These are phyloP conservation scores for Melitaea athalia DNA, from an alignment of 2,888 invertebrate genomes.

Conservation along the genomic window DNA sequence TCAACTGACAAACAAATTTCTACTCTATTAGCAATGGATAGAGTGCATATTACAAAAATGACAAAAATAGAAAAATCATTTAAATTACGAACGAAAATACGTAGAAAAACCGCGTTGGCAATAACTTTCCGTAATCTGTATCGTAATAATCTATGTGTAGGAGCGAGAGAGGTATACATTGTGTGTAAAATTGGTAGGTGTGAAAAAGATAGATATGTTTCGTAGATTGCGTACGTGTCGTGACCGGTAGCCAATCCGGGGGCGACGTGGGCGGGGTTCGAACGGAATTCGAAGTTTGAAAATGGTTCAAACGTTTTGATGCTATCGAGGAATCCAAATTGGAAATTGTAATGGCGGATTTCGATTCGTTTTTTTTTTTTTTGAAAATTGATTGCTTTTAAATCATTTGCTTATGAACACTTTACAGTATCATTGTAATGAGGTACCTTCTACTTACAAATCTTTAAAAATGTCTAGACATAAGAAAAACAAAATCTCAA, in stretches of 20 bases:
- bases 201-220: constrained; percentile 59
- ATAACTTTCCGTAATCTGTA: constrained; percentile 71
- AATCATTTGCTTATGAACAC: not conserved
- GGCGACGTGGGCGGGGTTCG: constrained; percentile 59
- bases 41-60: constrained; percentile 40
- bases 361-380: constrained; percentile 14
- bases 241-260: constrained; percentile 70
- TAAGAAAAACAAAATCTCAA: no score
- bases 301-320: constrained; percentile 50
- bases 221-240: constrained; percentile 52
- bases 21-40: constrained; percentile 21
- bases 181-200: constrained; percentile 42
- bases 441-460: no score
- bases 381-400: constrained; percentile 19
- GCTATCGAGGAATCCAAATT: constrained; percentile 41
- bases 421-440: not conserved
- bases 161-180: constrained; percentile 54
- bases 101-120: constrained; percentile 75
- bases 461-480: no score
- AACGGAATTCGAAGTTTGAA: constrained; percentile 52
- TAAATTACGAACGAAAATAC: constrained; percentile 61
- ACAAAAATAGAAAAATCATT: constrained; percentile 53
- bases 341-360: constrained; percentile 36
- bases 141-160: constrained; percentile 58
- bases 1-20: not conserved